A percentile compares a stretch with the other conserved stretches of the same genome.
phyloP scores from a whole-genome alignment of 2,113 vertebrate genomes.

The Ochotona curzoniae region DNA sequence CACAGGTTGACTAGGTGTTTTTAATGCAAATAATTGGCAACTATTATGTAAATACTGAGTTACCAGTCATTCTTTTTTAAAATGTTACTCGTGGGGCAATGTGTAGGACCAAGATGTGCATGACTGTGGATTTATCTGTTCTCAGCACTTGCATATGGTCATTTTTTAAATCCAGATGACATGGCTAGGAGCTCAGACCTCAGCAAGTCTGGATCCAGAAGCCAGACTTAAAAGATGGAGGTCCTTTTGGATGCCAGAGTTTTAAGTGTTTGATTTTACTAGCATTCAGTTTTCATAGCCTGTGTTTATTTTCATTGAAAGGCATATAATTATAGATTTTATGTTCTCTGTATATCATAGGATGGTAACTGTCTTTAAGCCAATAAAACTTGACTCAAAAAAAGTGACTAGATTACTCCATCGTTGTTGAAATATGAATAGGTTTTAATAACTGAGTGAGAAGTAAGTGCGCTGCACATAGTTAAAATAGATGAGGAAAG shows the following conservation, averaged over 20 bases:
- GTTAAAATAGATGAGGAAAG: slow-evolving; percentile 52
- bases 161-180: slow-evolving; percentile 27
- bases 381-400: slow-evolving; percentile 47
- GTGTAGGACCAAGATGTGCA: not conserved
- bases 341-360: slow-evolving; percentile 19
- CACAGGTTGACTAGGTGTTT: not conserved
- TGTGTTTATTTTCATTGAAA: slow-evolving; percentile 61
- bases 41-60: not conserved
- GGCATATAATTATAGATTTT: slow-evolving; percentile 53
- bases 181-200: not conserved
- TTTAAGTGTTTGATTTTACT: slow-evolving; percentile 60
- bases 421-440: slow-evolving; percentile 46
- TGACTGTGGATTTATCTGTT: not conserved
- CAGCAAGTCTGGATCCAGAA: slow-evolving; percentile 21
- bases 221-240: slow-evolving; percentile 25
- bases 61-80: not conserved
- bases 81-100: slow-evolving; percentile 54
- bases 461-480: not conserved
- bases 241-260: slow-evolving; percentile 27
- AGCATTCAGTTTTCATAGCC: slow-evolving; percentile 36
- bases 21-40: not conserved
- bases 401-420: slow-evolving; percentile 51
- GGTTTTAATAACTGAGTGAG: slow-evolving; percentile 54
- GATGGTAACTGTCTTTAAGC: slow-evolving; percentile 55
- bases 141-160: not conserved